A percentile compares a stretch with the other conserved stretches of the same genome.
phyloP scores from a whole-genome alignment of 2,888 invertebrate species.

The Parelbella ahira region DNA sequence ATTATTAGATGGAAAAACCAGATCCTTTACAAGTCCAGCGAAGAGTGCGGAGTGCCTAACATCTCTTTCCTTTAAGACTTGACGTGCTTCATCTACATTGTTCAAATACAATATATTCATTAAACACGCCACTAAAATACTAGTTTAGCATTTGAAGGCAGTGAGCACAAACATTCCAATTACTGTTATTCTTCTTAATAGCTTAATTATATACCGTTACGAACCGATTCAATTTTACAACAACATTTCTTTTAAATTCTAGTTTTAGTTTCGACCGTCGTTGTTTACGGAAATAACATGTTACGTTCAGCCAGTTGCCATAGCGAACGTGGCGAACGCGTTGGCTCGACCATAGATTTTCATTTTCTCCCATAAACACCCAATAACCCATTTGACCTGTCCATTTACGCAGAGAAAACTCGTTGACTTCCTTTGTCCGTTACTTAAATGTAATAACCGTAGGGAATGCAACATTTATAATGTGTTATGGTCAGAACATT shows the following conservation, averaged over 20 bases:
- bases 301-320: slow-evolving; percentile 11
- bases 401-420: slow-evolving; percentile 46
- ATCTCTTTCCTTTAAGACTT: too few relatives aligned
- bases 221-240: too few relatives aligned
- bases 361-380: slow-evolving; percentile 25
- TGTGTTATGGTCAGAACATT: slow-evolving; percentile 34
- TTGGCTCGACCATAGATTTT: slow-evolving; percentile 22
- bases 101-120: too few relatives aligned
- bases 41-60: too few relatives aligned
- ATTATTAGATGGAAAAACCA: too few relatives aligned
- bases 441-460: slow-evolving; percentile 26
- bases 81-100: too few relatives aligned
- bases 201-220: too few relatives aligned
- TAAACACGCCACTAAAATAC: too few relatives aligned
- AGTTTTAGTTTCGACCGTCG: slow-evolving; percentile 4
- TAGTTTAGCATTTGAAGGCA: too few relatives aligned
- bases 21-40: too few relatives aligned
- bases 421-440: slow-evolving; percentile 35
- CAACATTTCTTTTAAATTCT: not conserved
- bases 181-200: too few relatives aligned
- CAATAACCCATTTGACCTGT: slow-evolving; percentile 30
- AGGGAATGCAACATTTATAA: slow-evolving; percentile 25
- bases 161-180: too few relatives aligned
- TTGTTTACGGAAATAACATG: slow-evolving; percentile 15
- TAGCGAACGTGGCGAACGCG: slow-evolving; percentile 2